A percentile compares a stretch with the other conserved stretches of the same genome.
These are phyloP conservation scores for Tetramorium simillimum DNA, from an alignment of 1,140 invertebrate species.

Conservation along the genomic window DNA sequence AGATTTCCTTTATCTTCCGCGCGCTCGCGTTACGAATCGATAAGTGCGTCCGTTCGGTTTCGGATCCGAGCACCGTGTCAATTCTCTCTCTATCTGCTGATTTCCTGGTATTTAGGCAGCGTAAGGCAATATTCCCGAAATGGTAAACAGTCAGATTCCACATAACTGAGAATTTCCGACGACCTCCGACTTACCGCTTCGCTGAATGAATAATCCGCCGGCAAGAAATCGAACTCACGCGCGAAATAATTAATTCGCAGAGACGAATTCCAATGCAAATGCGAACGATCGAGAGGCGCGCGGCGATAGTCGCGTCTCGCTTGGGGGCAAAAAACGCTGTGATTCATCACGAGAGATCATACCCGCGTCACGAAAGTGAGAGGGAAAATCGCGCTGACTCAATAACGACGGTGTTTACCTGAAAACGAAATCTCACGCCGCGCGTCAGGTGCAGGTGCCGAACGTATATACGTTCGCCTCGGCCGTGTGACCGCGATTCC, in stretches of 20 bases:
- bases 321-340: conserved; percentile 1
- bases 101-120: neutral
- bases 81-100: too few relatives aligned
- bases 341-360: conserved; percentile 58
- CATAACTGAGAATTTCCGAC: neutral
- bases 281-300: neutral
- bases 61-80: neutral
- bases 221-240: neutral
- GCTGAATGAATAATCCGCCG: conserved; percentile 32
- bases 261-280: conserved; percentile 30
- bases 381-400: conserved; percentile 47
- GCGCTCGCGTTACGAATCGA: neutral
- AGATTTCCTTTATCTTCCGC: conserved; percentile 27
- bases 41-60: neutral
- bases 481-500: conserved; percentile 23
- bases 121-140: neutral
- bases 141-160: neutral
- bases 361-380: conserved; percentile 51
- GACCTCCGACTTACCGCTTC: neutral
- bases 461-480: neutral
- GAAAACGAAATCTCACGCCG: conserved; percentile 39
- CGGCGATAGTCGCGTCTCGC: neutral
- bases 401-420: neutral
- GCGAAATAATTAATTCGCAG: conserved; percentile 32
- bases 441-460: conserved; percentile 2